Percentiles rank a stretch among this genome's conserved stretches.
These are phyloP conservation scores for Momotus momota DNA, from an alignment of 2,797 vertebrate genomes.

Conservation along the genomic window DNA sequence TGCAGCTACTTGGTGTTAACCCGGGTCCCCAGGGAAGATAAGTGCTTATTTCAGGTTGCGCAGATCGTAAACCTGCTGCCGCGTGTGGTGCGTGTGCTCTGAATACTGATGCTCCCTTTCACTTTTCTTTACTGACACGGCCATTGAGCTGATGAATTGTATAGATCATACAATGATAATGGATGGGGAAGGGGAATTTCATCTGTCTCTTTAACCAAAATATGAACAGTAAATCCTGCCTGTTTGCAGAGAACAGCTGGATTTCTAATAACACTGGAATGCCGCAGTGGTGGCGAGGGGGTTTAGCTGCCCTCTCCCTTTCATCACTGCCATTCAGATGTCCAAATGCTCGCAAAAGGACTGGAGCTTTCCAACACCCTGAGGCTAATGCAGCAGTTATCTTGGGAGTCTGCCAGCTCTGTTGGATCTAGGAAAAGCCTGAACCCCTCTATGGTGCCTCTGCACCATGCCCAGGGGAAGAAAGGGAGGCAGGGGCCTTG, in stretches of 20 bases:
- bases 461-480: neutral
- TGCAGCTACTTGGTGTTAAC: constrained; percentile 9
- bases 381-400: neutral
- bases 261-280: neutral
- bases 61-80: constrained; percentile 60
- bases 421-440: neutral
- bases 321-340: neutral
- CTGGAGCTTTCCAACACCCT: neutral
- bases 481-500: neutral
- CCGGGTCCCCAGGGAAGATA: constrained; percentile 1
- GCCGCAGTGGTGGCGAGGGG: neutral
- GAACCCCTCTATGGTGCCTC: neutral
- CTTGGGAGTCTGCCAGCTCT: neutral
- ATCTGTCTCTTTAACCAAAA: constrained; percentile 41
- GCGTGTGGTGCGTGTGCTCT: constrained; percentile 1
- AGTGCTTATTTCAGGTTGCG: constrained; percentile 39
- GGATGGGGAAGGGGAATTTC: constrained; percentile 41
- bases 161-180: constrained; percentile 18
- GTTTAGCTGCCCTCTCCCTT: neutral
- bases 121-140: constrained; percentile 1
- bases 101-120: constrained; percentile 26
- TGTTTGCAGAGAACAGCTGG: constrained; percentile 35
- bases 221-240: constrained; percentile 26
- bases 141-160: constrained; percentile 45
- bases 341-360: neutral